Conservation (phyloP, 2,888 invertebrate species). For the Belgica antarctica region DNA sequence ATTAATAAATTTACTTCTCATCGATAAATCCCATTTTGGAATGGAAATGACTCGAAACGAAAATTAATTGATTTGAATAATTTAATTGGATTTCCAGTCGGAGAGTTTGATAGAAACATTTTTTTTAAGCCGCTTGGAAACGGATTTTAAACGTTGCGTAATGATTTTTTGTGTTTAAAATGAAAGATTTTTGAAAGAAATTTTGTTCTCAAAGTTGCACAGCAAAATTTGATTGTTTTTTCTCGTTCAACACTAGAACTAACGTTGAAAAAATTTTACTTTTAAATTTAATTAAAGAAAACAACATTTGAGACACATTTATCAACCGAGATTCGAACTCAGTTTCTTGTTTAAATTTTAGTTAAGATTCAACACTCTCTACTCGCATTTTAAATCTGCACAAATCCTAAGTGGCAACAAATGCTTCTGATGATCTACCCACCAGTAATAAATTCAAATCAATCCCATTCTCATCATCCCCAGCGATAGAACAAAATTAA, state of each 20-base stretch:
- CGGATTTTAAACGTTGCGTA: background rate
- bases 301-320: no score
- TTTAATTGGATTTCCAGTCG: constrained; percentile 33
- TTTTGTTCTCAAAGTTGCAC: no score
- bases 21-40: constrained; percentile 15
- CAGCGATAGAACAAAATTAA: constrained; percentile 13
- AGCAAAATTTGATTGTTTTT: no score
- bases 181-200: background rate
- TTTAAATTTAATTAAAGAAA: no score
- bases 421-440: no score
- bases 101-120: constrained; percentile 5
- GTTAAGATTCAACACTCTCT: no score
- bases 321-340: no score
- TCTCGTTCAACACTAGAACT: no score
- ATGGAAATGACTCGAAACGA: constrained; percentile 24
- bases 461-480: background rate
- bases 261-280: no score
- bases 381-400: no score
- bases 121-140: background rate
- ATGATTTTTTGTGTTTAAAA: constrained; percentile 1
- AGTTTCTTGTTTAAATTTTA: no score
- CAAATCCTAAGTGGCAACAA: constrained; percentile 1
- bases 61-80: constrained; percentile 41
- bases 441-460: no score
- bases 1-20: constrained; percentile 12